Evolutionary conservation across 2,797 vertebrate genomes (phyloP), one percentile per base, ranked within the genome.

Genomic region (Calcarius lapponicus): DNA sequence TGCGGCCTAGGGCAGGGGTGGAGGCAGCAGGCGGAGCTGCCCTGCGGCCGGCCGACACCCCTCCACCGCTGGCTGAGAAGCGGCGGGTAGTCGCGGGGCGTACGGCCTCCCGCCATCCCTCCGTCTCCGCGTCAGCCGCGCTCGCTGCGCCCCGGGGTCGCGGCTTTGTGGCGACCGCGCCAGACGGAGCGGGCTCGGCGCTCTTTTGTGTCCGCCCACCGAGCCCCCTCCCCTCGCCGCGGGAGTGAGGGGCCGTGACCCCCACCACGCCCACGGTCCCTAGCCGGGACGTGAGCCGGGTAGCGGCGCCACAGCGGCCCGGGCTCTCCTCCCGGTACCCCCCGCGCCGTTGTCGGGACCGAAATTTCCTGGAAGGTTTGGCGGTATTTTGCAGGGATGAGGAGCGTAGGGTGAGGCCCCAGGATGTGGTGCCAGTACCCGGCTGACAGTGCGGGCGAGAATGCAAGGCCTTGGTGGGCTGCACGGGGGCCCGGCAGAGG

Each of bases 1-100:
- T 94, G 90, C 47, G 90, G 93, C 94, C 86, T 83, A 81, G 84
- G 71, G 73, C 66, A 40, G 31, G 40, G 65, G 32, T 48, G 48
- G 73, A 45, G 47, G 26, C 11, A 40, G 31, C 48, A 81, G 74
- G 71, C 70, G 69, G 58, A 24, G 88, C 56, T 78, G 66, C 28
- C 69, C 73, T 31, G 72, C 43, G 48, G 56, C 58, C n/a, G 57
- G 57, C 28, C 28, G 67, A 40, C 45, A 58, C 25, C 17, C 47
- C 32, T 22, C 38, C 38, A 7, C 32, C 13, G 47, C 26, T 17
- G 11, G 56, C 32, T 6, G 47, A 61, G 79, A 10, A 20, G 56
- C 66, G 47, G 66, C 45, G 56, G 45, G 38, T 47, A 31, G 17
- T 43, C 2, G 42, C n/a, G 14, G 53, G n/a, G 36, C 13, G 6